Conservation (phyloP, 1,140 invertebrate genomes). For the Scaptomyza montana region DNA sequence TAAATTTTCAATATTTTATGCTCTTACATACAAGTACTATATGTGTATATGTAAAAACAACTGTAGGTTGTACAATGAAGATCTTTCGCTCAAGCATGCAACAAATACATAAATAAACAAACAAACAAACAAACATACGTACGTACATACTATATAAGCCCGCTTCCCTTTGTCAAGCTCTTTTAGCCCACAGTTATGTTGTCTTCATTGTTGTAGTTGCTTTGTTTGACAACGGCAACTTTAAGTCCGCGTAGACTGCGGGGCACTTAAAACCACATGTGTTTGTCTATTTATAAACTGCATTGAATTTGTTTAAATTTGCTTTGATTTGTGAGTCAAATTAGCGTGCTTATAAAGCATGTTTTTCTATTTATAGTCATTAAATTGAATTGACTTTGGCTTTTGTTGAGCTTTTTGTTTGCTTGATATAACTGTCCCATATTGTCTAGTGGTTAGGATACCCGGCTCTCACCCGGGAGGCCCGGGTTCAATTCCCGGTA, state of each 20-base stretch:
- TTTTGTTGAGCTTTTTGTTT: neutral
- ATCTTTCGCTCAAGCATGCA: conserved; percentile 47
- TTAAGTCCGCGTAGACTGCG: conserved; percentile 15
- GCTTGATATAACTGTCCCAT: neutral
- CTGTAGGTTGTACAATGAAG: conserved; percentile 32
- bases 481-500: conserved; percentile 94
- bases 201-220: conserved; percentile 1
- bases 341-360: no score
- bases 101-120: conserved; percentile 46
- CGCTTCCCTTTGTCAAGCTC: conserved; percentile 34
- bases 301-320: neutral
- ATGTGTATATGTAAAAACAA: conserved; percentile 10
- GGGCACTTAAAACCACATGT: neutral
- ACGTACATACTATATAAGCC: neutral
- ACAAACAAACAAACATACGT: conserved; percentile 48
- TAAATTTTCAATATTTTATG: conserved; percentile 63
- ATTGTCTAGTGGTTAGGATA: conserved; percentile 84
- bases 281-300: conserved; percentile 26
- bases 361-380: conserved; percentile 27
- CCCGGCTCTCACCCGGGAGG: conserved; percentile 92
- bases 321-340: no score
- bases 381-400: neutral
- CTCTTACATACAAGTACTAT: conserved; percentile 1
- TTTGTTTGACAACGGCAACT: conserved; percentile 35
- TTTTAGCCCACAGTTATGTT: conserved; percentile 29